Base-by-base conservation (phyloP, 2,888 invertebrate genomes). In the Auanema freiburgensis region DNA sequence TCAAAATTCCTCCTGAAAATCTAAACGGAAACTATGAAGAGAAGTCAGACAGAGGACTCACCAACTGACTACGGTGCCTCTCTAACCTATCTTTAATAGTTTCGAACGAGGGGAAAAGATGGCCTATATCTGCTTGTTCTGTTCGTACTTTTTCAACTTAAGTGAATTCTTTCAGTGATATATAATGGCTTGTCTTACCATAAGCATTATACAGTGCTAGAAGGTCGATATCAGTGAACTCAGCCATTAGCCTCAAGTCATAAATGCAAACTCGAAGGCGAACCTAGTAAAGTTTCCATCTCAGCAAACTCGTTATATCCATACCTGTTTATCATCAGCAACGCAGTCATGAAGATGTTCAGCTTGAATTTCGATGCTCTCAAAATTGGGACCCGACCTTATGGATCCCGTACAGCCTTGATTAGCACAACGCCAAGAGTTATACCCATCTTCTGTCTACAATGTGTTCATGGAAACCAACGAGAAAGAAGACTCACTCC, bases 211-310 rank as follows among this genome's bases (percentile, higher is more conserved):
- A 67, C 3, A 77, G 55, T 11, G 44, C 11, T 0, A 56, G 60
- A 3, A 71, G 42, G 10, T 59, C 51, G 18, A 50, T 44, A 41
- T 74, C 74, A 0, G 74, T 75, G 71, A 75, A 77, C 51, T 77
- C 77, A 12, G 71, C 67, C 62, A 69, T 57, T n/a, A 77, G 59
- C 10, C 73, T 63, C 1, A 72, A 52, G 42, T 77, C 74, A 46
- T 71, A 75, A 53, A 75, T 62, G 24, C 63, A 68, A 46, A 77
- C 64, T 24, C 76, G 43, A 0, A 72, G 57, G 2, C 65, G 62
- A n/a, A 73, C 59, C 65, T 68, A n/a, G n/a, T 53, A 41, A 56
- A 59, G 18, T 18, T 14, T 50, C n/a, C n/a, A n/a, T n/a, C n/a
- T n/a, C n/a, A n/a, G n/a, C n/a, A n/a, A n/a, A n/a, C n/a, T n/a